A percentile compares a stretch with the other conserved stretches of the same genome.
Evolutionary conservation across 1,140 invertebrate species (phyloP).

Genomic region (Hylaeus anthracinus): DNA sequence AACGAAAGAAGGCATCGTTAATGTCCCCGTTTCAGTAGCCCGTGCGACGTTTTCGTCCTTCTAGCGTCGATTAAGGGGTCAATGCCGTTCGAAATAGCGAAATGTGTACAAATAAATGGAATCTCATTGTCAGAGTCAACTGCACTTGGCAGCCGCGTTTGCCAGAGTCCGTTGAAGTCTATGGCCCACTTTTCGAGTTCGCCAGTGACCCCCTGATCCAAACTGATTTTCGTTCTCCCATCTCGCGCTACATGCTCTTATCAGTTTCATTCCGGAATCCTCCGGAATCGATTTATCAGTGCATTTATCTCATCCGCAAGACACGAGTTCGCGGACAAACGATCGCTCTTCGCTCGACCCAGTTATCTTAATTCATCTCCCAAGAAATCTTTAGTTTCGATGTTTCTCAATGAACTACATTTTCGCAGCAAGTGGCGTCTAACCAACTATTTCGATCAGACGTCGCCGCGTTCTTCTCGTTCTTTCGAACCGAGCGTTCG

Average conservation of each 20-base stretch:
- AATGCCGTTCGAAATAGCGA: constrained; percentile 18
- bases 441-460: constrained; percentile 60
- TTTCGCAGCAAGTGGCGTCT: constrained; percentile 12
- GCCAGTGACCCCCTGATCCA: constrained; percentile 21
- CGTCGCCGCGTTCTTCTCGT: constrained; percentile 44
- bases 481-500: constrained; percentile 19
- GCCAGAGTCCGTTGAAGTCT: constrained; percentile 28
- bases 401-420: not conserved
- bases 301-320: too few relatives aligned
- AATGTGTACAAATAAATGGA: constrained; percentile 34
- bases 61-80: not conserved
- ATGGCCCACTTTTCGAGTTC: constrained; percentile 46
- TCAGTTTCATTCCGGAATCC: too few relatives aligned
- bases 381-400: not conserved
- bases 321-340: too few relatives aligned
- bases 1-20: not conserved
- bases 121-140: constrained; percentile 65
- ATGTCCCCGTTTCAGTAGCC: not conserved
- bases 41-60: not conserved
- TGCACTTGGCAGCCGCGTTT: constrained; percentile 49
- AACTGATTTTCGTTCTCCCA: constrained; percentile 5
- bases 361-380: not conserved
- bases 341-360: too few relatives aligned
- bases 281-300: too few relatives aligned
- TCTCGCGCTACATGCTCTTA: too few relatives aligned